phyloP scores from a whole-genome alignment of 2,113 vertebrate genomes.

The Atherinomorus stipes region DNA sequence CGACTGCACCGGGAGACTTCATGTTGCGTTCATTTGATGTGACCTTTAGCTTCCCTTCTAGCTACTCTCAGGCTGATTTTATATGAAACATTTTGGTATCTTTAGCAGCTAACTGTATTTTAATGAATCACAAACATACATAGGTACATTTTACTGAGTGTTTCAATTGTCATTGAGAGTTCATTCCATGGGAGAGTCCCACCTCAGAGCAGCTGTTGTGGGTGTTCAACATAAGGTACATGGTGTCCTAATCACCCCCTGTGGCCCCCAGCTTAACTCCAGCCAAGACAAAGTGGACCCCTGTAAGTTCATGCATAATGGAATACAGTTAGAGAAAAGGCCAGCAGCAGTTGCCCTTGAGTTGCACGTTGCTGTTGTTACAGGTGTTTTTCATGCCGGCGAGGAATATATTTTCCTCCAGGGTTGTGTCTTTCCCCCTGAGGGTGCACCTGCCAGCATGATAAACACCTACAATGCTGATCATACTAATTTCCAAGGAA shows the following conservation, averaged over 20 bases:
- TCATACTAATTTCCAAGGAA: slow-evolving; percentile 48
- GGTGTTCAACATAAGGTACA: slow-evolving; percentile 73
- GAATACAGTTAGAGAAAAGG: slow-evolving; percentile 46
- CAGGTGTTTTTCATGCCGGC: slow-evolving; percentile 48
- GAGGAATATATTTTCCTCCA: slow-evolving; percentile 32
- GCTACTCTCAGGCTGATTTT: slow-evolving; percentile 10
- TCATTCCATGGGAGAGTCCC: slow-evolving; percentile 55
- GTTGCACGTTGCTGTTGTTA: slow-evolving; percentile 57
- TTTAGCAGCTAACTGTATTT: slow-evolving; percentile 15
- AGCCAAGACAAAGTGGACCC: slow-evolving; percentile 71
- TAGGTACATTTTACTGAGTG: slow-evolving; percentile 52
- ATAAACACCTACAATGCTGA: slow-evolving; percentile 49
- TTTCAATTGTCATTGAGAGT: slow-evolving; percentile 64
- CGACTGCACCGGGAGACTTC: background rate
- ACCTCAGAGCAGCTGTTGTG: slow-evolving; percentile 67
- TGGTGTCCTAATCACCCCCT: slow-evolving; percentile 73
- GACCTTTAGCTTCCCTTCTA: slow-evolving; percentile 31
- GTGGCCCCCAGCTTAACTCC: slow-evolving; percentile 64
- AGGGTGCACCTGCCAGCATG: slow-evolving; percentile 39
- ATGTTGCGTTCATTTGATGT: slow-evolving; percentile 2
- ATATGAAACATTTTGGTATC: slow-evolving; percentile 10
- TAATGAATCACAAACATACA: slow-evolving; percentile 45
- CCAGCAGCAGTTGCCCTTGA: slow-evolving; percentile 62
- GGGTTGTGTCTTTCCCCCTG: slow-evolving; percentile 9
- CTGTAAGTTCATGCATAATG: slow-evolving; percentile 73